These are phyloP conservation scores for Lophochroa leadbeateri DNA, from an alignment of 2,113 vertebrate species.

Conservation along the genomic window DNA sequence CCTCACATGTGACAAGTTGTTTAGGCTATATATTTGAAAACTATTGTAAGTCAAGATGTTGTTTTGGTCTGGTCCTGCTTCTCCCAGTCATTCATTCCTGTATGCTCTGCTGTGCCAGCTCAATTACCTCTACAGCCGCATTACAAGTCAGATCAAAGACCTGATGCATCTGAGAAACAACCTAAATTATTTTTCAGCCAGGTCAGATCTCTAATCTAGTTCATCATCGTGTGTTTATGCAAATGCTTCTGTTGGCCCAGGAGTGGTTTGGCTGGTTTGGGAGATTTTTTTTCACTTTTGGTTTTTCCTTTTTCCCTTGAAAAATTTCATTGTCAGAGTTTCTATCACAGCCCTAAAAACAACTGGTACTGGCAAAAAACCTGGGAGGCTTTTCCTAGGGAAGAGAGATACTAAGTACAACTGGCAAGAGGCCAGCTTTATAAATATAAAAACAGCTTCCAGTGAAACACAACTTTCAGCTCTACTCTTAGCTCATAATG, in stretches of 20 bases:
- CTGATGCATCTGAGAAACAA: background rate
- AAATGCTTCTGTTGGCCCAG: background rate
- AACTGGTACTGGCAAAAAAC: background rate
- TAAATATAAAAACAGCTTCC: background rate
- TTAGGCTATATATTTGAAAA: background rate
- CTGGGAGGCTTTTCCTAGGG: background rate
- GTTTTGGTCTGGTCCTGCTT: background rate
- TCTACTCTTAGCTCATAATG: background rate
- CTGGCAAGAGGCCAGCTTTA: background rate
- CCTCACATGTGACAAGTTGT: background rate
- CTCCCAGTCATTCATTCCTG: background rate
- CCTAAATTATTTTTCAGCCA: background rate
- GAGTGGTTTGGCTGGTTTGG: background rate
- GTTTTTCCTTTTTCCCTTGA: background rate
- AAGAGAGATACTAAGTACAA: background rate
- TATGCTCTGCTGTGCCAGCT: background rate
- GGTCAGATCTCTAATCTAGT: background rate
- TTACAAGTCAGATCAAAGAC: background rate
- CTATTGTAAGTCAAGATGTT: background rate
- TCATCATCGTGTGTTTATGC: background rate
- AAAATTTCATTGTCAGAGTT: background rate
- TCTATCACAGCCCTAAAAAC: background rate
- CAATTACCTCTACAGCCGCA: background rate
- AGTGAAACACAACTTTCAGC: background rate
- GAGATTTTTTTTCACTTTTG: too few species aligned